Conservation (phyloP, 2,113 vertebrate genomes). For the Acrocephalus kingi region DNA sequence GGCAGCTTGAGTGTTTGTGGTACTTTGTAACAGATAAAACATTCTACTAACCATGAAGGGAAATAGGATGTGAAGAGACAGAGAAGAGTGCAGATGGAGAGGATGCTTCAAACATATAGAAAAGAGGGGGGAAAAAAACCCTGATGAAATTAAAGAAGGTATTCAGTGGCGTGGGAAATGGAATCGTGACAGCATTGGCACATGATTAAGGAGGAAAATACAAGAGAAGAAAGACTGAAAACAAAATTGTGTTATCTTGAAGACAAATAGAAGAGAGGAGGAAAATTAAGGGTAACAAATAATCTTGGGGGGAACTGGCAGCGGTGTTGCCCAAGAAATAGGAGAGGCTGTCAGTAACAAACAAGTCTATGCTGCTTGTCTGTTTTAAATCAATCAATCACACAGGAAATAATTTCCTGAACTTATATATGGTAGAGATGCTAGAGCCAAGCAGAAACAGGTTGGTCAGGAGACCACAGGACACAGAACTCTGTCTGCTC, state of each 20-base stretch:
- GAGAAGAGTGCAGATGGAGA: constrained; percentile 22
- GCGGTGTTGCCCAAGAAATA: not conserved
- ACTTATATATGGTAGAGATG: not conserved
- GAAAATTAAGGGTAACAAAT: not conserved
- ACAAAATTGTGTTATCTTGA: not conserved
- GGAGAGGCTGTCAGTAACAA: not conserved
- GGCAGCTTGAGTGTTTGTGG: not conserved
- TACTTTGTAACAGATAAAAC: constrained; percentile 36
- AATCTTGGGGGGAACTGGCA: not conserved
- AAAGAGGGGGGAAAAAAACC: not conserved
- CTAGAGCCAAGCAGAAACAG: not conserved
- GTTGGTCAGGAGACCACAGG: not conserved
- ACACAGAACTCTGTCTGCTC: not conserved
- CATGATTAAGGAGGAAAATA: not conserved
- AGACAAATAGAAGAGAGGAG: not conserved
- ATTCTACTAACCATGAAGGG: not conserved
- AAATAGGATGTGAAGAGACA: not conserved
- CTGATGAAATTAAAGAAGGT: constrained; percentile 12
- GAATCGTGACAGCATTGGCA: not conserved
- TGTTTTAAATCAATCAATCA: not conserved
- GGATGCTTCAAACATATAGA: not conserved
- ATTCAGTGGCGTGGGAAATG: constrained; percentile 2
- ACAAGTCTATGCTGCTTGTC: not conserved
- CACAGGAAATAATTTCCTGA: not conserved
- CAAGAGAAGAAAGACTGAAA: not conserved